Conservation (phyloP, 2,797 vertebrate species). For the Pteropus rufus region DNA sequence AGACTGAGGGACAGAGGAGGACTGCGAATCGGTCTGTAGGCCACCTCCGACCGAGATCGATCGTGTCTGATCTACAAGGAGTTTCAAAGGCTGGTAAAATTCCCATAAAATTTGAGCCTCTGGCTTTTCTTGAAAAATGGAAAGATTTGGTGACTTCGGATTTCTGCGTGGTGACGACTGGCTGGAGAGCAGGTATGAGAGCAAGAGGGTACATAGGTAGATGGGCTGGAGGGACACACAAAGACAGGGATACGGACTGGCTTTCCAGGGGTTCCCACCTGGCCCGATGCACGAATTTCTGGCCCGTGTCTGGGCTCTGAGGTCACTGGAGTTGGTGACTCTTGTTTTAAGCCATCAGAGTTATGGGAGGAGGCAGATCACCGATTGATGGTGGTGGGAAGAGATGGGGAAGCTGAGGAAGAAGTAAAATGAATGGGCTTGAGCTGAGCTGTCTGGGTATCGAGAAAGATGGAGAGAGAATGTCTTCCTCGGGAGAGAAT, state of each 20-base stretch:
- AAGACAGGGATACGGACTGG: rapidly evolving
- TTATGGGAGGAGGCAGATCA: background rate
- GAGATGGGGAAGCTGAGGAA: background rate
- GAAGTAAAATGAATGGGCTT: background rate
- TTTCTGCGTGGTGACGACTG: background rate
- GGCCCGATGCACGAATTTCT: background rate
- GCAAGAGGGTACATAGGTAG: too few relatives aligned
- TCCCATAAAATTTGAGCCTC: background rate
- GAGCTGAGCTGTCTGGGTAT: background rate
- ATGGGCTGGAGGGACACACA: rapidly evolving
- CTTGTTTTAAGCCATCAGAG: background rate
- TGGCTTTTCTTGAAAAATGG: background rate
- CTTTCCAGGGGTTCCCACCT: rapidly evolving
- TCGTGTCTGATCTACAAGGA: background rate
- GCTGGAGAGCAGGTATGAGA: background rate
- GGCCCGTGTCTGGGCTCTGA: background rate
- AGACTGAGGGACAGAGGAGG: background rate
- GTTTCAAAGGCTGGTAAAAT: background rate
- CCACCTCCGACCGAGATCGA: background rate
- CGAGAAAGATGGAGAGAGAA: background rate
- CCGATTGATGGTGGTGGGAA: background rate
- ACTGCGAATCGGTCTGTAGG: background rate
- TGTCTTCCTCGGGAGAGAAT: background rate
- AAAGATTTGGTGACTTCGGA: background rate
- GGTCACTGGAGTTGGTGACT: background rate